Evolutionary conservation across 2,888 invertebrate genomes (phyloP).

Genomic region (Drosophila merina): DNA sequence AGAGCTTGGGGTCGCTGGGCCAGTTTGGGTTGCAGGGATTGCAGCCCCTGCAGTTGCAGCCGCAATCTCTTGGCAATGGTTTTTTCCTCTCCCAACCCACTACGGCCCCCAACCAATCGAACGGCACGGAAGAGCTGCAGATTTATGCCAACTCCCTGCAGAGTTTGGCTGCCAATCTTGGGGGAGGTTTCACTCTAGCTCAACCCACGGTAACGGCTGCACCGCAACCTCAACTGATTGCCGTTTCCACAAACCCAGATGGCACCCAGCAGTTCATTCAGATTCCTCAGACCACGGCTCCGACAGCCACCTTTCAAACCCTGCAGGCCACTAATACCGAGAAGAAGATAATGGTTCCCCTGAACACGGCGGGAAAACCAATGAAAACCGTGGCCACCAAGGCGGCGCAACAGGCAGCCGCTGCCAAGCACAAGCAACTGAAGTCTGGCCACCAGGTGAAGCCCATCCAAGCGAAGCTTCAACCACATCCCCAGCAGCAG

Average conservation of each 20-base stretch:
- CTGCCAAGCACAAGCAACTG: conserved; percentile 75
- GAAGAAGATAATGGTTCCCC: conserved; percentile 77
- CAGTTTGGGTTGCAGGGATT: conserved; percentile 72
- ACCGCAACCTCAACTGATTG: conserved; percentile 76
- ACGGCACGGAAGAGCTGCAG: conserved; percentile 70
- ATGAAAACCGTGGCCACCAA: conserved; percentile 78
- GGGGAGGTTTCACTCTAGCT: conserved; percentile 78
- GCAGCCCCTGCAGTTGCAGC: conserved; percentile 74
- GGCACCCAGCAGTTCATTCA: conserved; percentile 80
- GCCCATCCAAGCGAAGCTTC: conserved; percentile 79
- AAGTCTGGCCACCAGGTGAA: conserved; percentile 68
- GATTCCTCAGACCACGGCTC: conserved; percentile 61
- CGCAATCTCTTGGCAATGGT: conserved; percentile 76
- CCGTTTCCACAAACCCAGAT: conserved; percentile 77
- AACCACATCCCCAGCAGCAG: conserved; percentile 53
- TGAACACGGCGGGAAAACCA: conserved; percentile 67
- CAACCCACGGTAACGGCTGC: conserved; percentile 61
- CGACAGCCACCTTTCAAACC: conserved; percentile 69
- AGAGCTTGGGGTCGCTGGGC: conserved; percentile 64
- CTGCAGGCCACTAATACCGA: conserved; percentile 76
- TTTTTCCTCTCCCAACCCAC: conserved; percentile 77
- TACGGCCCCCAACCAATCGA: conserved; percentile 36
- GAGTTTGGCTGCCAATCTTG: conserved; percentile 76
- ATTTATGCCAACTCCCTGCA: conserved; percentile 79
- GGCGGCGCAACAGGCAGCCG: conserved; percentile 75